Evolutionary conservation across 2,888 invertebrate genomes (phyloP).

Genomic region (Anarsia innoxiella): DNA sequence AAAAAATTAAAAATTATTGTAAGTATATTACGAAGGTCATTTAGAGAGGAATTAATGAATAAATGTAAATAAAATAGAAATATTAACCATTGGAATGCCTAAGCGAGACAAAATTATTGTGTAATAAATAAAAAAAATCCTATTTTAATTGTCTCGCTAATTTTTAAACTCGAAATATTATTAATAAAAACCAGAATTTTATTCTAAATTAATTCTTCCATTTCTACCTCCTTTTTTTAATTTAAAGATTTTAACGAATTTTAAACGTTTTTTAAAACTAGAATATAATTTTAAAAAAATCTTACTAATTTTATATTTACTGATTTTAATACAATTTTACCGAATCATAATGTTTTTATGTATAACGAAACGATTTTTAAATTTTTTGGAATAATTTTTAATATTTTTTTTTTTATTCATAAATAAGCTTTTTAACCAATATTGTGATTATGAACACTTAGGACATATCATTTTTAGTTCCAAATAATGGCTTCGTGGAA

Average conservation of each 20-base stretch:
- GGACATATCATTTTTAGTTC: constrained; percentile 59
- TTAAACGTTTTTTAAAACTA: too few species aligned
- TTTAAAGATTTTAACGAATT: too few species aligned
- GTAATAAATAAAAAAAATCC: too few species aligned
- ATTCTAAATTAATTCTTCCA: too few species aligned
- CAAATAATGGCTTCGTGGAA: constrained; percentile 33
- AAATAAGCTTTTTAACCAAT: constrained; percentile 17
- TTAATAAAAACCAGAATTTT: constrained; percentile 10
- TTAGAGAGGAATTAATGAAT: constrained; percentile 71
- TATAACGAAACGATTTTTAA: too few species aligned
- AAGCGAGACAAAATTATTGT: too few species aligned
- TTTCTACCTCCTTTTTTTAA: too few species aligned
- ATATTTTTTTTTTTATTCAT: constrained; percentile 9
- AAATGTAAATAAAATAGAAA: constrained; percentile 62
- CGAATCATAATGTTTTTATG: too few species aligned
- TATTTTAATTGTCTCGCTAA: constrained; percentile 39
- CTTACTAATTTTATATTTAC: neutral
- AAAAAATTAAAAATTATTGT: constrained; percentile 42
- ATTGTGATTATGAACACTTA: constrained; percentile 54
- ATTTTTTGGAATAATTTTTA: neutral
- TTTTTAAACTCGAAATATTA: constrained; percentile 29
- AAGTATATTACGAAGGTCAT: constrained; percentile 69
- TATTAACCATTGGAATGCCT: too few species aligned
- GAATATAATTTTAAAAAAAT: neutral
- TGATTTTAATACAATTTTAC: too few species aligned